A percentile compares a stretch with the other conserved stretches of the same genome.
Evolutionary conservation across 2,113 vertebrate genomes (phyloP).

Genomic region (Thunnus maccoyii): DNA sequence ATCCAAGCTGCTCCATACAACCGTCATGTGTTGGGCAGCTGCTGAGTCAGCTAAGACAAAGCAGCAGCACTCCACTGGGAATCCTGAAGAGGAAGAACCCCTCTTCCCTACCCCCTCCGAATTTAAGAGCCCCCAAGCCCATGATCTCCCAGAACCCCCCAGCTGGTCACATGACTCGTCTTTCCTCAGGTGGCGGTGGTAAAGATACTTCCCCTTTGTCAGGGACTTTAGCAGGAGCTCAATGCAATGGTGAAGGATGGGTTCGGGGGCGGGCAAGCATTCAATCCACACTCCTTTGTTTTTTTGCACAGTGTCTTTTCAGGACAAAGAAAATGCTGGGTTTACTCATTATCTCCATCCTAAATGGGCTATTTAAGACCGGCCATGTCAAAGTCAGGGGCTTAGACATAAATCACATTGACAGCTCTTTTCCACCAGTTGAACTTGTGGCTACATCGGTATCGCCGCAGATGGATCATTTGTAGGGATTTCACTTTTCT

Average conservation of each 20-base stretch:
- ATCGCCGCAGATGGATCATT: constrained; percentile 21
- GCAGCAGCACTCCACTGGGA: constrained; percentile 47
- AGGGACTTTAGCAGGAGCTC: constrained; percentile 87
- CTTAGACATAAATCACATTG: constrained; percentile 72
- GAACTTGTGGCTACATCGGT: constrained; percentile 68
- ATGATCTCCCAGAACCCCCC: constrained; percentile 56
- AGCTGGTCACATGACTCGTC: constrained; percentile 70
- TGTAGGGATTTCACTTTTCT: constrained; percentile 41
- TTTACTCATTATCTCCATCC: constrained; percentile 82
- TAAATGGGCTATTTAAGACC: constrained; percentile 80
- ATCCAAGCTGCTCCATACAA: constrained; percentile 5
- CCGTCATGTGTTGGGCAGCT: constrained; percentile 39
- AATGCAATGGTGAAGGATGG: constrained; percentile 83
- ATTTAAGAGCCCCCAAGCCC: constrained; percentile 24
- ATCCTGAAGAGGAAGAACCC: constrained; percentile 47
- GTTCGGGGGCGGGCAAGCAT: constrained; percentile 81
- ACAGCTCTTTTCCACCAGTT: constrained; percentile 67
- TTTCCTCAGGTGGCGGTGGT: constrained; percentile 89
- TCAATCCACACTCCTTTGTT: constrained; percentile 89
- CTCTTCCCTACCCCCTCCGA: constrained; percentile 15
- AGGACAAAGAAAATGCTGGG: constrained; percentile 74
- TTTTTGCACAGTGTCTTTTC: constrained; percentile 87
- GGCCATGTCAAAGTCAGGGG: constrained; percentile 84
- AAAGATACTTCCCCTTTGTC: constrained; percentile 90
- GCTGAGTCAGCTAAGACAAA: constrained; percentile 70